Evolutionary conservation across 2,113 vertebrate genomes (phyloP).

Genomic region (Mobula birostris): DNA sequence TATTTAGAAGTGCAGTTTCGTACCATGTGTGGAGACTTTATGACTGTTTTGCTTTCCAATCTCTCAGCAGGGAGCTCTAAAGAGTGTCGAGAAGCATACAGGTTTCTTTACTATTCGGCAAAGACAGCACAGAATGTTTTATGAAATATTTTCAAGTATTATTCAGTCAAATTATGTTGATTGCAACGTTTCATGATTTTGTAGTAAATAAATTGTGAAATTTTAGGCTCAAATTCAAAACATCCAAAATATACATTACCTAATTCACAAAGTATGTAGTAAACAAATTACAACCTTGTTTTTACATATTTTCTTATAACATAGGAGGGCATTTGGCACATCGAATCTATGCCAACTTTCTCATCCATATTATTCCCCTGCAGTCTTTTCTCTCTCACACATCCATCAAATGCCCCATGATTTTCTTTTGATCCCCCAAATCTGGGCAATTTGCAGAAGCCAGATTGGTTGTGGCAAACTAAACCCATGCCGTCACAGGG

Average conservation of each 20-base stretch:
- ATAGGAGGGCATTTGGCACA: no score
- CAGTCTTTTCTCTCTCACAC: no score
- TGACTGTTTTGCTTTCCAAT: background rate
- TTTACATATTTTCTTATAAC: no score
- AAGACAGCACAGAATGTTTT: background rate
- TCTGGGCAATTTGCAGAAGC: no score
- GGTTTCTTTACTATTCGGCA: background rate
- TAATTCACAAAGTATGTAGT: background rate
- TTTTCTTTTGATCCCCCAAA: no score
- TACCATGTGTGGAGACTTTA: background rate
- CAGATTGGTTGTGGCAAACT: no score
- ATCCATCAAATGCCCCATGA: no score
- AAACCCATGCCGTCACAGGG: no score
- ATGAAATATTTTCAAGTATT: background rate
- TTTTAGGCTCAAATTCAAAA: background rate
- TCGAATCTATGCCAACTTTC: no score
- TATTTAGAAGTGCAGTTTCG: background rate
- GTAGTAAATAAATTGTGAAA: background rate
- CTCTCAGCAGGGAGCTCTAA: background rate
- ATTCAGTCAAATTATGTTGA: background rate
- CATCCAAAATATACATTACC: background rate
- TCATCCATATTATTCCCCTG: no score
- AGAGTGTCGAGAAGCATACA: background rate
- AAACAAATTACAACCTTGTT: background rate
- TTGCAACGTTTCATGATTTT: background rate